A percentile compares a stretch with the other conserved stretches of the same genome.
Evolutionary conservation across 2,797 vertebrate genomes (phyloP).

Genomic region (Rhabdomys pumilio): DNA sequence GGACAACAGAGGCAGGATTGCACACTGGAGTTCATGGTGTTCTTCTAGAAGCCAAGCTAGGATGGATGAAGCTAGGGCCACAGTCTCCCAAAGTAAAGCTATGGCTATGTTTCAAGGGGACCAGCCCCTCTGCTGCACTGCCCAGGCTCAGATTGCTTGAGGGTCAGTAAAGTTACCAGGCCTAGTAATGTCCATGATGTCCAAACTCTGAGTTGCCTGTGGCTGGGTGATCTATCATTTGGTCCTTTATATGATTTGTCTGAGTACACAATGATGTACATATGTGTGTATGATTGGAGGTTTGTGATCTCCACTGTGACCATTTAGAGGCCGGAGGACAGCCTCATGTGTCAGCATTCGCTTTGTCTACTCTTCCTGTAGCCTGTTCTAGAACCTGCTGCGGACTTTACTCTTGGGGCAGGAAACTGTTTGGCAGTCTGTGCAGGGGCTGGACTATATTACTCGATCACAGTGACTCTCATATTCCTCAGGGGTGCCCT

Average conservation of each 20-base stretch:
- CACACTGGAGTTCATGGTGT: rapidly evolving
- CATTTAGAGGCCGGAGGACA: neutral
- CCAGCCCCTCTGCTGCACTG: neutral
- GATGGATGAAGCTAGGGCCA: rapidly evolving
- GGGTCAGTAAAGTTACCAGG: neutral
- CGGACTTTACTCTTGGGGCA: neutral
- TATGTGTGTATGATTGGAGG: neutral
- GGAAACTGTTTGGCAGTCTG: neutral
- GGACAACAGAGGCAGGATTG: neutral
- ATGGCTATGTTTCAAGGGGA: neutral
- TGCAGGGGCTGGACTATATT: neutral
- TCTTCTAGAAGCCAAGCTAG: neutral
- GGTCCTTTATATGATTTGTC: neutral
- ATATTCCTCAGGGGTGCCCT: neutral
- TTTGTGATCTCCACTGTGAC: neutral
- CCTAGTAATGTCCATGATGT: neutral
- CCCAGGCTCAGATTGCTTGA: neutral
- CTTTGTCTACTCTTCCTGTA: neutral
- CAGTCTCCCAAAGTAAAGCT: neutral
- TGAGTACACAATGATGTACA: too few relatives aligned
- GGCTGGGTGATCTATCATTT: neutral
- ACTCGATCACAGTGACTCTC: conserved; percentile 41
- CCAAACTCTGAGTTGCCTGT: too few relatives aligned
- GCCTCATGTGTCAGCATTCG: too few relatives aligned
- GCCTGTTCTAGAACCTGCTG: neutral